These are phyloP conservation scores for Podarcis muralis DNA, from an alignment of 2,113 vertebrate genomes.

Conservation along the genomic window DNA sequence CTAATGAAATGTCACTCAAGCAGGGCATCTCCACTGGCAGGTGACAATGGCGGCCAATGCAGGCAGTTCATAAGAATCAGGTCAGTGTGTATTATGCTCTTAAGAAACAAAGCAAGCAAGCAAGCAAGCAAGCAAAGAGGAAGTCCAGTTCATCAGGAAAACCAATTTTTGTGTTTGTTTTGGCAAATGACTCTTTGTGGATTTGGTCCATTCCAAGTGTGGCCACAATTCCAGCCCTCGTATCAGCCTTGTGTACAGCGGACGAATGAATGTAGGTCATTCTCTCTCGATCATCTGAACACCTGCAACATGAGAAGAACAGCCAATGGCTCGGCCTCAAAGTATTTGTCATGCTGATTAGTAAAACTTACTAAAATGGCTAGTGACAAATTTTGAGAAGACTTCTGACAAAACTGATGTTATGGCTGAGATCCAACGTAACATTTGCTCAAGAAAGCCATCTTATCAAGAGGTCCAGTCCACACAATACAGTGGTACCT, in stretches of 20 bases:
- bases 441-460: background rate
- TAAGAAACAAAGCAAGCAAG: background rate
- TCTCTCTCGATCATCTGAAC: background rate
- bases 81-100: background rate
- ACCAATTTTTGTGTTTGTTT: background rate
- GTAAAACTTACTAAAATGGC: background rate
- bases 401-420: background rate
- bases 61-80: background rate
- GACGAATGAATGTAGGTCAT: background rate
- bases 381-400: background rate
- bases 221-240: background rate
- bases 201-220: background rate
- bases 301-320: background rate
- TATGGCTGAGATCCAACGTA: background rate
- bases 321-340: background rate
- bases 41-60: background rate
- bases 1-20: background rate
- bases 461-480: background rate
- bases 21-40: background rate
- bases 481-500: background rate
- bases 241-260: background rate
- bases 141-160: background rate
- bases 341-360: background rate
- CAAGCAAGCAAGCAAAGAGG: background rate
- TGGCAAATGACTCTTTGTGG: background rate